Conservation (phyloP, 2,888 invertebrate species). For the Eupsilia transversa region DNA sequence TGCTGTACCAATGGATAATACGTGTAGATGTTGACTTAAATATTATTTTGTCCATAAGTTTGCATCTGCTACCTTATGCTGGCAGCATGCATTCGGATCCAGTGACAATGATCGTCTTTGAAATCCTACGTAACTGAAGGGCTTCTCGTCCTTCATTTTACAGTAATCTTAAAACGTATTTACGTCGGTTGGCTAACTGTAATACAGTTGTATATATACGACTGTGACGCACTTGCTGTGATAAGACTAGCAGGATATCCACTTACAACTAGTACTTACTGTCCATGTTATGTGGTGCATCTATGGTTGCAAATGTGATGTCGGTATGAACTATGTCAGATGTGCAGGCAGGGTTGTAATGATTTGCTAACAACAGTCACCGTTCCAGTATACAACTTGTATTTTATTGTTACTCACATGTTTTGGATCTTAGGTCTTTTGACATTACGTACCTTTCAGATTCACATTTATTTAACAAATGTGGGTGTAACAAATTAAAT, state of each 20-base stretch:
- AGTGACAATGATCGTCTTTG: conserved; percentile 34
- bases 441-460: conserved; percentile 81
- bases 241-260: conserved; percentile 62
- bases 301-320: conserved; percentile 54
- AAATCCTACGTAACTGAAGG: conserved; percentile 46
- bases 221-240: conserved; percentile 62
- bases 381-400: conserved; percentile 81
- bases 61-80: conserved; percentile 24
- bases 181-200: conserved; percentile 48
- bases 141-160: conserved; percentile 36
- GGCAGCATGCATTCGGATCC: conserved; percentile 34
- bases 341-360: conserved; percentile 71
- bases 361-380: conserved; percentile 69
- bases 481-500: conserved; percentile 72
- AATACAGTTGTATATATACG: conserved; percentile 43
- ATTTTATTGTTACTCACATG: conserved; percentile 79
- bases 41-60: conserved; percentile 31
- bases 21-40: conserved; percentile 49
- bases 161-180: conserved; percentile 40
- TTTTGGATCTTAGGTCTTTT: conserved; percentile 87
- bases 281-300: conserved; percentile 61
- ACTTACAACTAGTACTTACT: conserved; percentile 62
- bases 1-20: conserved; percentile 53
- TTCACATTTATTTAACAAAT: conserved; percentile 74
- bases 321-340: conserved; percentile 56